Evolutionary conservation across 1,140 invertebrate species (phyloP).

Genomic region (Andricus grossulariae): DNA sequence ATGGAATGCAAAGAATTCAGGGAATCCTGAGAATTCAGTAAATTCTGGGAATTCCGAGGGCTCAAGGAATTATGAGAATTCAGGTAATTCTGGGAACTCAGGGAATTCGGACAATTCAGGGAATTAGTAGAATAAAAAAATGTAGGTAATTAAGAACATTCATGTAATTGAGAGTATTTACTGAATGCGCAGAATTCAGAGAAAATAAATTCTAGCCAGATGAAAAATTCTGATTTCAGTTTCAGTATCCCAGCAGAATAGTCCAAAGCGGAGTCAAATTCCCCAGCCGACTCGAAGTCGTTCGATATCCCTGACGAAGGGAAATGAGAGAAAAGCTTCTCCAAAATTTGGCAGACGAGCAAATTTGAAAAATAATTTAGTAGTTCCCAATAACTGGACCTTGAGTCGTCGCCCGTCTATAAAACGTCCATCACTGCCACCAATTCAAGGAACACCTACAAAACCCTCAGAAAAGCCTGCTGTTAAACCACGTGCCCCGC

Average conservation of each 20-base stretch:
- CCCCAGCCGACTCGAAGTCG: slow-evolving; percentile 67
- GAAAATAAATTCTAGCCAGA: too few relatives aligned
- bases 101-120: too few relatives aligned
- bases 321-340: slow-evolving; percentile 56
- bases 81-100: too few relatives aligned
- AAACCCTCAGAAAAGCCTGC: slow-evolving; percentile 40
- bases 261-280: slow-evolving; percentile 69
- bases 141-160: too few relatives aligned
- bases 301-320: slow-evolving; percentile 63
- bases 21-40: too few relatives aligned
- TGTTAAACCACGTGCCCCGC: neutral
- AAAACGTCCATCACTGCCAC: slow-evolving; percentile 58
- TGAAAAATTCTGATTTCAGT: slow-evolving; percentile 53
- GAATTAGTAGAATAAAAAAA: too few relatives aligned
- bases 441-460: slow-evolving; percentile 68
- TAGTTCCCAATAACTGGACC: slow-evolving; percentile 42
- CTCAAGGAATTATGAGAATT: too few relatives aligned
- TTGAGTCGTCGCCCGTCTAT: slow-evolving; percentile 8
- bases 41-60: too few relatives aligned
- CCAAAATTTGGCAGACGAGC: slow-evolving; percentile 60
- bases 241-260: slow-evolving; percentile 69
- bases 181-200: too few relatives aligned
- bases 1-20: too few relatives aligned
- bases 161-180: too few relatives aligned
- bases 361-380: slow-evolving; percentile 47